Base-by-base conservation (phyloP, 2,113 vertebrate species). In the Rhizomys pruinosus region DNA sequence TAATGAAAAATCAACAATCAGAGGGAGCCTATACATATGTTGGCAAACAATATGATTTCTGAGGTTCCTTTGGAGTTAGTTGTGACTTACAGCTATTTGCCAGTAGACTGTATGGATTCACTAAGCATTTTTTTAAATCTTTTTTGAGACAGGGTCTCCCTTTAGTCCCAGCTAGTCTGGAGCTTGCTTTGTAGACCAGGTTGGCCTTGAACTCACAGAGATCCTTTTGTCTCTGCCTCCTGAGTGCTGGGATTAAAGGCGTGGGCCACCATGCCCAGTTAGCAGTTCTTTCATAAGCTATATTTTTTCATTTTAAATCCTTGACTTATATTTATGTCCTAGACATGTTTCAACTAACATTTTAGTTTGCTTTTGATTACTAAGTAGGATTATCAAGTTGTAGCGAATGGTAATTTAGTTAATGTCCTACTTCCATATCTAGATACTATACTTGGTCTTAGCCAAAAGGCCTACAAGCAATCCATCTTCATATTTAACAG, bases 291-390 rank as follows among this genome's bases (percentile, higher is more conserved):
- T 63, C 17, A 63, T 63, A 11, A 52, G 47, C 11, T 6, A 52
- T 52, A 42, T 91, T 94, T 29, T 90, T 87, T 92, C 20, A 68
- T 92, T 94, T 91, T 52, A 95, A 95, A 87, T 87, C 71, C 42
- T 59, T 57, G 29, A 72, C n/a, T 97, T 52, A 32, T 85, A 78
- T 92, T 84, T 95, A n/a, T n/a, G 72, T 44, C n/a, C 1, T 81
- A 64, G 27, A 87, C 34, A 74, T 42, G 5, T 85, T 92, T 94
- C 64, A 19, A 39, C 52, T 93, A 32, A 76, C 81, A 59, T 93
- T 96, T 84, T 91, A 17, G 61, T 90, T 81, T 95, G 82, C 74
- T 52, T 89, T 88, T 87, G 63, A 64, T 94, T 93, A 47, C 22
- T n/a, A 55, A 55, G 37, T 76, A 91, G 23, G 15, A 76, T 55